Percentiles rank a stretch among this genome's conserved stretches.
Evolutionary conservation across 2,888 invertebrate genomes (phyloP).

Genomic region (Blastobasis adustella): DNA sequence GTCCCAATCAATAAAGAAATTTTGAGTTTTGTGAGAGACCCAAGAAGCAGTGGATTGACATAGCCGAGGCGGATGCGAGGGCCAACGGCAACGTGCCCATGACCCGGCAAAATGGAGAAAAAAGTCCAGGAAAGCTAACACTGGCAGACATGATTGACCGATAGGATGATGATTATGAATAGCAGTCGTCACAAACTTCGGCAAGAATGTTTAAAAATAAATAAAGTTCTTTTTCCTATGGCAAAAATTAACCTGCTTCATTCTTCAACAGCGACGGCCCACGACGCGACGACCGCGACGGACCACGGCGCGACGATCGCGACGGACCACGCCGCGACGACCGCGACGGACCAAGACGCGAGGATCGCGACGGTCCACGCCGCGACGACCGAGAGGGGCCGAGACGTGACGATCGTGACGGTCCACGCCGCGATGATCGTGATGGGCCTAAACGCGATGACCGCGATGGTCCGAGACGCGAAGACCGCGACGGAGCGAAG

Average conservation of each 20-base stretch:
- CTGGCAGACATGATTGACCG: no score
- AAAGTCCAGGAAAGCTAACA: no score
- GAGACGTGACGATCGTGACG: conserved; percentile 44
- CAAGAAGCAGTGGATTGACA: no score
- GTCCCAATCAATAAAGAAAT: no score
- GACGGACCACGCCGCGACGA: conserved; percentile 32
- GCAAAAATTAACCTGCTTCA: not conserved
- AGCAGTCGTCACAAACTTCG: no score
- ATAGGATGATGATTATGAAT: no score
- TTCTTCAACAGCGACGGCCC: conserved; percentile 18
- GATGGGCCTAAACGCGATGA: conserved; percentile 36
- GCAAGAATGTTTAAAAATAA: no score
- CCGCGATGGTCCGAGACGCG: conserved; percentile 24
- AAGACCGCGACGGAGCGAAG: conserved; percentile 22
- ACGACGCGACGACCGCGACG: conserved; percentile 34
- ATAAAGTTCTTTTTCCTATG: no score
- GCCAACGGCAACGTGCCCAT: no score
- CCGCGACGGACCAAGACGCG: conserved; percentile 27
- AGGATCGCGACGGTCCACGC: conserved; percentile 25
- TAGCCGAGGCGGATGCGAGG: no score
- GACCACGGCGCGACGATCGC: conserved; percentile 33
- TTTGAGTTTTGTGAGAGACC: no score
- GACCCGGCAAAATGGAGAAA: no score
- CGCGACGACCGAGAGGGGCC: conserved; percentile 28
- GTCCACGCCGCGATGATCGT: conserved; percentile 44